Evolutionary conservation across 2,113 vertebrate species (phyloP), one percentile per base, ranked within the genome.

Genomic region (Pyrgilauda ruficollis): DNA sequence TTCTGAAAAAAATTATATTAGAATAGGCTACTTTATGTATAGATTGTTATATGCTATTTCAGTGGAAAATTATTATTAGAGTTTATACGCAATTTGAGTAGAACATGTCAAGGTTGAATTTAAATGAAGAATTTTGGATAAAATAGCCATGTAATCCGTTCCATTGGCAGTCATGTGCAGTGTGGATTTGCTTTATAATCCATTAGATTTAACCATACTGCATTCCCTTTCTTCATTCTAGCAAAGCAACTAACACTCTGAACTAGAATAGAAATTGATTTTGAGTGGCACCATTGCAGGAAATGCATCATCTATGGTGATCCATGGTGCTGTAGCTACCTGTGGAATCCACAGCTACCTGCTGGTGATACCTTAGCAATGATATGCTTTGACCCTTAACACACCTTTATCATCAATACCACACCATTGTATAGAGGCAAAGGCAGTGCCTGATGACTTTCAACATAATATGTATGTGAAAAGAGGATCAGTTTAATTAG

Each of bases 1-100:
- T 67, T 76, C 49, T 77, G 59, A 24, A 64, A 75, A 92, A 47
- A 80, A 3, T 9, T 35, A 20, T 22, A 84, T 47, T 83, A 37
- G 73, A 76, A 69, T 13, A 39, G 20, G 16, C 77, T 73, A 72
- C 9, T 70, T 35, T 37, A 52, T 35, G 18, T 24, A 14, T 59
- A 62, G 11, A 53, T 52, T 43, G 1, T 43, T 90, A 77, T 55
- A 66, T 33, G 28, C 6, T 23, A 75, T 90, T 96, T 93, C 83
- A 97, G 89, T 77, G 66, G 53, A 82, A 90, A 96, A 94, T 61
- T 6, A 78, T 61, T 41, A 27, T 63, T 90, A 89, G 46, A 95
- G 79, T 87, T 47, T 33, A 72, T 52, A 90, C 5, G 14, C n/a
- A 89, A 53, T 56, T 64, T 69, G n/a, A 86, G 21, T 24, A 95